Percentiles rank a stretch among this genome's conserved stretches.
phyloP scores from a whole-genome alignment of 2,888 invertebrate genomes.

The Galeruca laticollis region DNA sequence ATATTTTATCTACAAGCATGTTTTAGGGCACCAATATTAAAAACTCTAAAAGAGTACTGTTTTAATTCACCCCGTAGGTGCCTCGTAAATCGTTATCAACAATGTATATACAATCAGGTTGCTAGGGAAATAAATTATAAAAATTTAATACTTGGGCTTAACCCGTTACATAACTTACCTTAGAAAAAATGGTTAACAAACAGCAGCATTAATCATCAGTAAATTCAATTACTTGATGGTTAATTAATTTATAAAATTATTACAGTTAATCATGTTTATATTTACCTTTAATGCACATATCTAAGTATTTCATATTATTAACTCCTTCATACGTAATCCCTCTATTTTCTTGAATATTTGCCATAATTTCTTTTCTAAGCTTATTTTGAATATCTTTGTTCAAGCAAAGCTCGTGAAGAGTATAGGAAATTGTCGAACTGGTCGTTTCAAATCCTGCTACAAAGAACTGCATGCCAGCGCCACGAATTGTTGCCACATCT shows the following conservation, averaged over 20 bases:
- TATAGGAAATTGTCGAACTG: slow-evolving; percentile 71
- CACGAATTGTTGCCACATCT: slow-evolving; percentile 23
- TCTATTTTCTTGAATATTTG: slow-evolving; percentile 63
- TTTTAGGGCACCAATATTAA: too few relatives aligned
- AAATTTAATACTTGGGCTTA: too few relatives aligned
- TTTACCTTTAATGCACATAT: slow-evolving; percentile 47
- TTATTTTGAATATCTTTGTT: slow-evolving; percentile 69
- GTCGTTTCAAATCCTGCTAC: slow-evolving; percentile 75
- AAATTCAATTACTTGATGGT: neutral
- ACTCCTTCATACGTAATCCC: slow-evolving; percentile 69
- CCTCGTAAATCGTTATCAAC: too few relatives aligned
- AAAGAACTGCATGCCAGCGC: slow-evolving; percentile 65
- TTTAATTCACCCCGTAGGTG: too few relatives aligned
- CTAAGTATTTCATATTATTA: slow-evolving; percentile 70
- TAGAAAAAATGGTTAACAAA: too few relatives aligned
- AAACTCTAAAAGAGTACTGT: too few relatives aligned
- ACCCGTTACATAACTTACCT: too few relatives aligned
- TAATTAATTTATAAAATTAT: neutral
- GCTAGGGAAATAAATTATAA: too few relatives aligned
- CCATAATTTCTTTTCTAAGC: slow-evolving; percentile 68
- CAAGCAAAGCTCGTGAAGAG: slow-evolving; percentile 70
- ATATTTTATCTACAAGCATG: too few relatives aligned
- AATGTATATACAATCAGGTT: too few relatives aligned
- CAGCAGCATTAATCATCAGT: neutral
- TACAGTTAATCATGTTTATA: neutral